phyloP scores from a whole-genome alignment of 1,140 invertebrate genomes.

The Anastrepha ludens region DNA sequence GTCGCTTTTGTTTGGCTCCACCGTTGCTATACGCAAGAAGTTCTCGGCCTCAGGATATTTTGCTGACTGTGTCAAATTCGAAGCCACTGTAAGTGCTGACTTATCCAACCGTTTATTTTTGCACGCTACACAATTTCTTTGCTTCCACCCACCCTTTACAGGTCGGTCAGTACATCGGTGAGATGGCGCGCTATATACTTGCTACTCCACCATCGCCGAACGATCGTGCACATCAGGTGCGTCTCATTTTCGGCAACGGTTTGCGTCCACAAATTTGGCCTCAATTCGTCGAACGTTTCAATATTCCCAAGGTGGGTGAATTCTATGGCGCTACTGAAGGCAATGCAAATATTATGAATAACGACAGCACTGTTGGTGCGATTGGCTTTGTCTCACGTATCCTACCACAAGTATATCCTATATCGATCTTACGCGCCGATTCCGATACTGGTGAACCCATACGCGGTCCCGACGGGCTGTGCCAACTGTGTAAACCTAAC shows the following conservation, averaged over 20 bases:
- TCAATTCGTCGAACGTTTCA: conserved; percentile 92
- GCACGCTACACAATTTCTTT: neutral
- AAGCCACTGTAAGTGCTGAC: conserved; percentile 89
- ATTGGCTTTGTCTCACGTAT: conserved; percentile 96
- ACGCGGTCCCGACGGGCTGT: conserved; percentile 86
- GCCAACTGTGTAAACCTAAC: conserved; percentile 82
- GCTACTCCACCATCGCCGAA: conserved; percentile 85
- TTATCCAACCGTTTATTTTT: neutral
- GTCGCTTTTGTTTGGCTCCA: conserved; percentile 88
- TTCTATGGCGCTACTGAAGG: conserved; percentile 99
- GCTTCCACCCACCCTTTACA: conserved; percentile 73
- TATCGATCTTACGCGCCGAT: conserved; percentile 93
- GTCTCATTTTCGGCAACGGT: conserved; percentile 96
- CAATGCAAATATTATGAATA: conserved; percentile 97
- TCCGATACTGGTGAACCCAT: conserved; percentile 88
- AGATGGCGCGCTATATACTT: conserved; percentile 97
- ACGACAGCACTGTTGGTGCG: conserved; percentile 92
- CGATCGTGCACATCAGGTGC: conserved; percentile 88
- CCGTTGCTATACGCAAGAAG: conserved; percentile 91
- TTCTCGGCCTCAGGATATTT: conserved; percentile 98
- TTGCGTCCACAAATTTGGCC: conserved; percentile 96
- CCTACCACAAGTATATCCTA: conserved; percentile 88
- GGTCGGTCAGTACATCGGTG: conserved; percentile 98
- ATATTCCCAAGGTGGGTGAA: conserved; percentile 90
- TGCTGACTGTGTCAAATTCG: conserved; percentile 94